phyloP scores from a whole-genome alignment of 2,888 invertebrate genomes.

The Erebia aethiops region DNA sequence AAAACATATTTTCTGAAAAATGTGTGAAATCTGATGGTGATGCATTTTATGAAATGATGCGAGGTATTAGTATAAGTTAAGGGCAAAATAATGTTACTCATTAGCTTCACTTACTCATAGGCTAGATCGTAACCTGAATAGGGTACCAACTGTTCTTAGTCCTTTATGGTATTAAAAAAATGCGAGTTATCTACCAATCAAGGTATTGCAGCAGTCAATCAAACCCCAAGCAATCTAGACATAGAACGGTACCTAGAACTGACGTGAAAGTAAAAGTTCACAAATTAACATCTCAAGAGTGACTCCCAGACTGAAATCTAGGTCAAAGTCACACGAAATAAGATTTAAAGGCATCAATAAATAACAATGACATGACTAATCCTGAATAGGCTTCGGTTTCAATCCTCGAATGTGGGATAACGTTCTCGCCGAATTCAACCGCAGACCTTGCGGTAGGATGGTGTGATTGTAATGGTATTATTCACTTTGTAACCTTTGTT shows the following conservation, averaged over 20 bases:
- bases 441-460: conserved; percentile 29
- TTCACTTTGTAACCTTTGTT: conserved; percentile 13
- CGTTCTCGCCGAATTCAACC: conserved; percentile 32
- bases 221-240: too few species aligned
- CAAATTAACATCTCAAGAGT: conserved; percentile 16
- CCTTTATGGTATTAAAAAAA: too few species aligned
- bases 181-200: too few species aligned
- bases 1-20: too few species aligned
- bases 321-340: conserved; percentile 34
- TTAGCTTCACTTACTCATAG: too few species aligned
- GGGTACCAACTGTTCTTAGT: too few species aligned
- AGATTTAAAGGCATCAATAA: conserved; percentile 5
- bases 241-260: background rate
- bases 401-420: conserved; percentile 31
- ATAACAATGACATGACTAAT: conserved; percentile 33
- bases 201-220: too few species aligned
- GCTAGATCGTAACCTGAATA: too few species aligned
- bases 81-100: too few species aligned
- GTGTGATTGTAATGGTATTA: background rate
- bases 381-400: conserved; percentile 24
- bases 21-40: too few species aligned
- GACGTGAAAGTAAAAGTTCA: conserved; percentile 35
- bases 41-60: too few species aligned
- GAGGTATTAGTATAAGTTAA: too few species aligned
- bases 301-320: conserved; percentile 18